phyloP scores from a whole-genome alignment of 2,888 invertebrate species.

The Scaptomyza parva region DNA sequence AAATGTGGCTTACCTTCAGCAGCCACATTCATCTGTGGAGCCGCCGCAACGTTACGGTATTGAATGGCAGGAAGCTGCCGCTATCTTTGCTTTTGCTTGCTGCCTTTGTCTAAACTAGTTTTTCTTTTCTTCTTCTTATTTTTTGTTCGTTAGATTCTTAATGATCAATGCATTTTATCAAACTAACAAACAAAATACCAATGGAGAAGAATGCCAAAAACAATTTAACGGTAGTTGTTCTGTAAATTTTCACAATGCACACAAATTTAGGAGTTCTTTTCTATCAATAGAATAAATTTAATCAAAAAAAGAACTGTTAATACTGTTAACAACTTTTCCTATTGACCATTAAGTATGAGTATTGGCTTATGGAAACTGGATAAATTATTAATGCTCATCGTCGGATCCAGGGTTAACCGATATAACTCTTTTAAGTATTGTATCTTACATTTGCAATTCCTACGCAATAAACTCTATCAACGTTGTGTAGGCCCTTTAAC shows the following conservation, averaged over 20 bases:
- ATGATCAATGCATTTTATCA: conserved; percentile 76
- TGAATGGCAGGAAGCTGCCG: conserved; percentile 63
- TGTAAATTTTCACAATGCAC: conserved; percentile 40
- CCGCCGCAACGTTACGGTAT: conserved; percentile 38
- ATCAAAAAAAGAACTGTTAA: conserved; percentile 14
- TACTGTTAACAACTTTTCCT: conserved; percentile 1
- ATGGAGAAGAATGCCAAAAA: conserved; percentile 53
- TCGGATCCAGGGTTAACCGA: background rate
- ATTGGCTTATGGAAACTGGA: background rate
- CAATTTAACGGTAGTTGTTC: conserved; percentile 66
- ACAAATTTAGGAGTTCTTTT: conserved; percentile 26
- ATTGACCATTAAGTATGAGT: too few relatives aligned
- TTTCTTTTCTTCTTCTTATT: conserved; percentile 16
- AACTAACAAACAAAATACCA: conserved; percentile 48
- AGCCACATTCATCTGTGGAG: conserved; percentile 39
- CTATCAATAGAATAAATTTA: conserved; percentile 30
- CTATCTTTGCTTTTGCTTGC: conserved; percentile 40
- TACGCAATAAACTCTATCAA: conserved; percentile 41
- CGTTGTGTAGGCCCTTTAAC: conserved; percentile 50
- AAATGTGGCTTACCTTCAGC: conserved; percentile 79
- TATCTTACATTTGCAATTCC: conserved; percentile 14
- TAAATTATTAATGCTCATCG: background rate
- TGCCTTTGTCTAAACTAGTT: conserved; percentile 59
- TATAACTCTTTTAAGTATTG: background rate
- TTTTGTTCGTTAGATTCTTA: conserved; percentile 44